Percentiles rank a stretch among this genome's conserved stretches.
Evolutionary conservation across 1,140 invertebrate genomes (phyloP).

Genomic region (Nixonia krombeini): DNA sequence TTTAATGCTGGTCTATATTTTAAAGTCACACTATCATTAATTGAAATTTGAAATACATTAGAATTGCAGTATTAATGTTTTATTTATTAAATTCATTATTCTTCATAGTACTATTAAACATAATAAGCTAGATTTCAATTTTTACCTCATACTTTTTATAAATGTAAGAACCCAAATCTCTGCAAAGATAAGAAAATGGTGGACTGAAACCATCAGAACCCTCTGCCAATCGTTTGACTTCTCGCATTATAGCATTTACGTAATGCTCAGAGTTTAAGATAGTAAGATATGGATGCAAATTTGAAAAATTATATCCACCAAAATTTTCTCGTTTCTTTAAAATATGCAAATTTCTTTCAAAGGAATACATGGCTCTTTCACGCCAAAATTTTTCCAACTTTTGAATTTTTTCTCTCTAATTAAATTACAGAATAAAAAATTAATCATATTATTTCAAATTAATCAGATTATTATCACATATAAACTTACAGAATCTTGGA

Average conservation of each 20-base stretch:
- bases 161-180: constrained; percentile 80
- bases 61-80: too few relatives aligned
- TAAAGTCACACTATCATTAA: too few relatives aligned
- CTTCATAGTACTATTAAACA: too few relatives aligned
- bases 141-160: constrained; percentile 64
- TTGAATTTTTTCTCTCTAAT: constrained; percentile 73
- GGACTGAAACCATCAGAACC: constrained; percentile 87
- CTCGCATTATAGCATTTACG: constrained; percentile 76
- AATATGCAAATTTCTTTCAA: constrained; percentile 78
- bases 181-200: constrained; percentile 76
- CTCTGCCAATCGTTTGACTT: constrained; percentile 79
- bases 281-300: constrained; percentile 83
- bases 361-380: constrained; percentile 73
- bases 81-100: too few relatives aligned
- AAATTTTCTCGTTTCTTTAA: constrained; percentile 71
- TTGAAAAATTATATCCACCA: constrained; percentile 65
- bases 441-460: neutral
- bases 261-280: constrained; percentile 78
- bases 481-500: constrained; percentile 45
- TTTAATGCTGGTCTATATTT: constrained; percentile 78
- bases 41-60: too few relatives aligned
- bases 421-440: constrained; percentile 7
- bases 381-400: constrained; percentile 79
- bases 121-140: too few relatives aligned
- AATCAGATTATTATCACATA: constrained; percentile 48